Percentiles rank a stretch among this genome's conserved stretches.
phyloP scores from a whole-genome alignment of 2,888 invertebrate genomes.

The Cephus nigrinus region DNA sequence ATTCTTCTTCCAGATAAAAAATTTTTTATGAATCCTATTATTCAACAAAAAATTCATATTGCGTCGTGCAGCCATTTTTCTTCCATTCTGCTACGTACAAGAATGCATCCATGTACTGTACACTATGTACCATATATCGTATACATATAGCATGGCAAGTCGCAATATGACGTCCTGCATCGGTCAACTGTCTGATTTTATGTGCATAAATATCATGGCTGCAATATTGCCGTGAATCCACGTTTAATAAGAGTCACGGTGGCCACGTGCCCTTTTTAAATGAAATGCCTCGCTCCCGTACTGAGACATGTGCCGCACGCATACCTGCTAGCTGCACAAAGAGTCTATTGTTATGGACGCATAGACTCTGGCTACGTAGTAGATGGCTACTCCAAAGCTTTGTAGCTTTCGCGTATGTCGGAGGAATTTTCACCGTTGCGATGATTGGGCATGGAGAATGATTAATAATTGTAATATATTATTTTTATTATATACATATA shows the following conservation, averaged over 20 bases:
- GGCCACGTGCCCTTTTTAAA: neutral
- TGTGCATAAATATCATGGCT: neutral
- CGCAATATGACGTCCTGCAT: neutral
- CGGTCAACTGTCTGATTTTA: neutral
- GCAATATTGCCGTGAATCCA: neutral
- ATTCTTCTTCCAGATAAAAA: too few relatives aligned
- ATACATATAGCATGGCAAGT: neutral
- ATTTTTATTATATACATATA: too few relatives aligned
- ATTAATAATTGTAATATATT: neutral
- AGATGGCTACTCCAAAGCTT: too few relatives aligned
- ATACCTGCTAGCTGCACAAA: neutral
- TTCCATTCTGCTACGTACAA: neutral
- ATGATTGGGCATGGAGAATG: neutral
- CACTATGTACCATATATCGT: neutral
- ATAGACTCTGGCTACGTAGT: neutral
- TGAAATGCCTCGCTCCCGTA: neutral
- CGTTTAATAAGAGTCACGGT: neutral
- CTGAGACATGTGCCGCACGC: neutral
- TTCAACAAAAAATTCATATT: neutral
- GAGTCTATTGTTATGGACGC: neutral
- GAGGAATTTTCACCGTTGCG: neutral
- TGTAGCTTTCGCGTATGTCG: neutral
- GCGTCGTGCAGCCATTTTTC: neutral
- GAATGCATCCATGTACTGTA: too few relatives aligned
- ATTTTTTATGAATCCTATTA: neutral